Evolutionary conservation across 2,797 vertebrate genomes (phyloP), one percentile per base, ranked within the genome.

Genomic region (Propithecus deckenii): DNA sequence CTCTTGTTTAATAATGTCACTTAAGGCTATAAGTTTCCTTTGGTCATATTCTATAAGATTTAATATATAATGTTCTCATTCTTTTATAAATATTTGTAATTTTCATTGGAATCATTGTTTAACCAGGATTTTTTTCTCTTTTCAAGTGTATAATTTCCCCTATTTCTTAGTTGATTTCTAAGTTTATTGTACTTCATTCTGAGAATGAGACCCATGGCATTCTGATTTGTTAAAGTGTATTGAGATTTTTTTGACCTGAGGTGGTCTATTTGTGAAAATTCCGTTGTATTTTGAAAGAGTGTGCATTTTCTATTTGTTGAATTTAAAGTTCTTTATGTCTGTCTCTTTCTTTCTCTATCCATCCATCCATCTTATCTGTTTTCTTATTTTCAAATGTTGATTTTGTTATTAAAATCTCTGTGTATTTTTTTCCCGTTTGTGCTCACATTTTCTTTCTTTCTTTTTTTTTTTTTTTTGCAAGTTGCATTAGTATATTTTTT

Each of bases 401-500:
- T 72, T 38, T 75, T 86, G 28, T 91, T 50, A 63, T 79, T 92
- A 95, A 93, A 90, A 25, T 71, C 30, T 88, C 55, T 85, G 23
- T 50, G 41, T 48, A n/a, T 17, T 35, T 35, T 67, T 91, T 61
- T 3, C 4, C 59, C 43, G 11, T 41, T 72, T 89, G 13, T 65
- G 11, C 10, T 52, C 7, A 25, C 8, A 6, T 89, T 86, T 57
- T 57, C 22, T 52, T 10, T 57, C 17, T 52, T 18, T 18, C 0
- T n/a, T n/a, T 17, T 50, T 52, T 2, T 52, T 52, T 52, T 7
- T 25, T 59, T 59, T 57, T 87, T 87, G 22, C 76, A 20, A 75
- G 18, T 48, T 35, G 8, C 1, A 7, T 72, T 50, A 32, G 43
- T 55, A 50, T 83, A 35, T 35, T 38, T 93, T 96, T 93, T 43